A percentile compares a stretch with the other conserved stretches of the same genome.
Evolutionary conservation across 2,113 vertebrate species (phyloP).

Genomic region (Argyrosomus japonicus): DNA sequence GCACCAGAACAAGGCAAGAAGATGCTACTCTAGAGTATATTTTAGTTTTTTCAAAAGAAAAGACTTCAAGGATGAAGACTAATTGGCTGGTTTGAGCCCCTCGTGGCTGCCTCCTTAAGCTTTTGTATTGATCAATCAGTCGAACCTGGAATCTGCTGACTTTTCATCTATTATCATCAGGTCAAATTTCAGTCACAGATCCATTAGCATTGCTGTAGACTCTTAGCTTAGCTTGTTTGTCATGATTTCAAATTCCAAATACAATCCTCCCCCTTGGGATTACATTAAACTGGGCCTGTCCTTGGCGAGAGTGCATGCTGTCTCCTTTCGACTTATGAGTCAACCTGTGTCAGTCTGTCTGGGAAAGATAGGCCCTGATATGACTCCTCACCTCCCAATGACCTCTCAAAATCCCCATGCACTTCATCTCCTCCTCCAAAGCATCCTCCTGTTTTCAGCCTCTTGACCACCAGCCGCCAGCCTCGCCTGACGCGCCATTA

Average conservation of each 20-base stretch:
- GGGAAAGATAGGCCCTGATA: conserved; percentile 7
- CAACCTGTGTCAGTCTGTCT: conserved; percentile 26
- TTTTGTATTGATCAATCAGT: too few relatives aligned
- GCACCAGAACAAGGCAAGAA: not conserved
- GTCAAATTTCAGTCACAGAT: not conserved
- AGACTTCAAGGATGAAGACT: too few relatives aligned
- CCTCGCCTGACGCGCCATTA: conserved; percentile 51
- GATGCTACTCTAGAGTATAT: too few relatives aligned
- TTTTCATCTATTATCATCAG: not conserved
- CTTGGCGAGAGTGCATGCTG: not conserved
- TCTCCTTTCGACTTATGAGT: conserved; percentile 7
- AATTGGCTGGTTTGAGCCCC: not conserved
- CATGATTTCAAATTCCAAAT: not conserved
- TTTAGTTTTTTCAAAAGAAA: not conserved
- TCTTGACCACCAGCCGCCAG: conserved; percentile 53
- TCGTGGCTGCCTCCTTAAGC: too few relatives aligned
- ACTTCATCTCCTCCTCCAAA: conserved; percentile 47
- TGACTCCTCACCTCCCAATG: not conserved
- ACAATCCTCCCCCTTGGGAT: not conserved
- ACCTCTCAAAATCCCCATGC: conserved; percentile 33
- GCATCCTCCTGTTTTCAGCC: conserved; percentile 44
- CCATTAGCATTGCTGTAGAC: not conserved
- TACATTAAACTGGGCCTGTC: too few relatives aligned
- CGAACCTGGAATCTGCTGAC: too few relatives aligned
- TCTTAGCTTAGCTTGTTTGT: not conserved